Conservation (phyloP, 2,888 invertebrate genomes). For the Esperia sulphurella region DNA sequence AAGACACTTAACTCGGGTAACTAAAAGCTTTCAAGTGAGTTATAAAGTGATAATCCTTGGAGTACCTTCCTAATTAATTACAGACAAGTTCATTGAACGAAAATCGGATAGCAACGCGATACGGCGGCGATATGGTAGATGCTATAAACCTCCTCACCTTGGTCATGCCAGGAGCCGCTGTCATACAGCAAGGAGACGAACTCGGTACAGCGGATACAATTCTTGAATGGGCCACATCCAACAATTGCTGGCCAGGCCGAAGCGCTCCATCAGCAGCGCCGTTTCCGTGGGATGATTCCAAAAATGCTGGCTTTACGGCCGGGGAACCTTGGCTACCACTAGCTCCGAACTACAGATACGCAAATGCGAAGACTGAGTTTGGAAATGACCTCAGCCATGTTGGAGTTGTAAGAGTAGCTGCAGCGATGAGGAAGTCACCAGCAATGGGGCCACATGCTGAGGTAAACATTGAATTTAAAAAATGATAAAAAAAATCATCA, state of each 20-base stretch:
- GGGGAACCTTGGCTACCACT: slow-evolving; percentile 85
- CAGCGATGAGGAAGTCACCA: slow-evolving; percentile 63
- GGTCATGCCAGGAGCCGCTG: slow-evolving; percentile 85
- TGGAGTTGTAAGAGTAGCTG: slow-evolving; percentile 49
- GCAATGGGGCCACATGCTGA: slow-evolving; percentile 65
- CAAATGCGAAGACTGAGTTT: slow-evolving; percentile 81
- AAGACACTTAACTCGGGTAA: neutral
- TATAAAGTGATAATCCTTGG: too few relatives aligned
- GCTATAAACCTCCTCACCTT: slow-evolving; percentile 84
- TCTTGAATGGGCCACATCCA: slow-evolving; percentile 63
- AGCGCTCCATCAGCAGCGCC: slow-evolving; percentile 44
- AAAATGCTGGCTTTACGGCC: slow-evolving; percentile 67
- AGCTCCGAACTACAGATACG: slow-evolving; percentile 79
- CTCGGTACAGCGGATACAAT: slow-evolving; percentile 81
- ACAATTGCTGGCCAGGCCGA: slow-evolving; percentile 70
- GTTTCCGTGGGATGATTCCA: slow-evolving; percentile 67
- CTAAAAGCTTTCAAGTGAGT: too few relatives aligned
- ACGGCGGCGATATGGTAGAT: slow-evolving; percentile 82
- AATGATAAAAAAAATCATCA: neutral
- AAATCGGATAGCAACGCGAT: slow-evolving; percentile 77
- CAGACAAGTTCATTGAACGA: slow-evolving; percentile 51
- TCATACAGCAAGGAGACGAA: slow-evolving; percentile 91
- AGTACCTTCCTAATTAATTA: slow-evolving; percentile 14
- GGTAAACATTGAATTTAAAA: slow-evolving; percentile 28
- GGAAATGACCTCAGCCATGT: slow-evolving; percentile 70